These are phyloP conservation scores for Ochropleura leucogaster DNA, from an alignment of 2,888 invertebrate genomes.

Conservation along the genomic window DNA sequence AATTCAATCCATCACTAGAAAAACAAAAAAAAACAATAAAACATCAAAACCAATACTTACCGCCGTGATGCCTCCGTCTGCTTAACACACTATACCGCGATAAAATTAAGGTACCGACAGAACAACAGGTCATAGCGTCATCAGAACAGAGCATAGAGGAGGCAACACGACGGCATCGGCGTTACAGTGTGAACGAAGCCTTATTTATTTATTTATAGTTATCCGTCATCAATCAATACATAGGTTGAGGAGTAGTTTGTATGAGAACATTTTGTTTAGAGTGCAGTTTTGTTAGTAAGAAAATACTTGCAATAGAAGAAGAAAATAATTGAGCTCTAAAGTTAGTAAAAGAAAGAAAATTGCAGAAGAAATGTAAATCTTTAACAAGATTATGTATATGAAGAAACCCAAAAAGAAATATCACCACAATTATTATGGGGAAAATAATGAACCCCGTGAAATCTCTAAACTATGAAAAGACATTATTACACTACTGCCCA, in stretches of 20 bases:
- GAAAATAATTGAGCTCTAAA: background rate
- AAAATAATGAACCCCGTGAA: background rate
- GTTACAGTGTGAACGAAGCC: slow-evolving; percentile 74
- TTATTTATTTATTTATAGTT: slow-evolving; percentile 77
- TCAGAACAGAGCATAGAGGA: slow-evolving; percentile 90
- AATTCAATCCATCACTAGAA: slow-evolving; percentile 43
- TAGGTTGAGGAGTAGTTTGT: slow-evolving; percentile 64
- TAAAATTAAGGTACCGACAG: slow-evolving; percentile 54
- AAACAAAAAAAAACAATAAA: slow-evolving; percentile 53
- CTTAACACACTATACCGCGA: slow-evolving; percentile 69
- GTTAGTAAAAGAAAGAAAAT: background rate
- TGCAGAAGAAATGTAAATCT: background rate
- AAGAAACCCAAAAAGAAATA: background rate
- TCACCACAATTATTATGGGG: too few relatives aligned
- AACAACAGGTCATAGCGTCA: slow-evolving; percentile 80
- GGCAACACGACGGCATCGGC: slow-evolving; percentile 88
- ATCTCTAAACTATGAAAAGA: background rate
- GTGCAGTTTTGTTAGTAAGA: background rate
- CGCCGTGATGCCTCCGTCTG: slow-evolving; percentile 87
- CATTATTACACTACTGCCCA: slow-evolving; percentile 19
- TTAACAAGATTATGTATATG: background rate
- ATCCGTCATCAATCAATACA: slow-evolving; percentile 90
- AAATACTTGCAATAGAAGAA: background rate
- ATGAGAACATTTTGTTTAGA: slow-evolving; percentile 72
- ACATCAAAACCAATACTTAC: slow-evolving; percentile 77